These are phyloP conservation scores for Diarsia brunnea DNA, from an alignment of 2,888 invertebrate species.

Conservation along the genomic window DNA sequence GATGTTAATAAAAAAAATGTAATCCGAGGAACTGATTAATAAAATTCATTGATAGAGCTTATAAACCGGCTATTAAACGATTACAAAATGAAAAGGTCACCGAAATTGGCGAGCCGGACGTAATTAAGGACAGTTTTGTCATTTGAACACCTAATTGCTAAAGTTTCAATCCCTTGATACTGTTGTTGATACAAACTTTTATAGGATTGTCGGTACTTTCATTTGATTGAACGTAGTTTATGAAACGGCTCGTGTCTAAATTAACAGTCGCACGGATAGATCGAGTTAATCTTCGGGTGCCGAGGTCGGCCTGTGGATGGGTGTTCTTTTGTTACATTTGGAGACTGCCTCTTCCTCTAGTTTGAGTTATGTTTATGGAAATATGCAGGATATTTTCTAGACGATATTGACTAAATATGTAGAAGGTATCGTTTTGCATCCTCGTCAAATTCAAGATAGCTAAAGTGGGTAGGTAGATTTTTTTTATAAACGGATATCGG, in stretches of 20 bases:
- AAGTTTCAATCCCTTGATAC: slow-evolving; percentile 28
- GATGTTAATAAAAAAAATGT: neutral
- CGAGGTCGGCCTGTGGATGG: too few species aligned
- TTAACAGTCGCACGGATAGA: neutral
- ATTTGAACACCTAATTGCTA: slow-evolving; percentile 28
- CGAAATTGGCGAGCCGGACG: neutral
- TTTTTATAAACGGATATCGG: too few species aligned
- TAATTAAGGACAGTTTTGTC: slow-evolving; percentile 8
- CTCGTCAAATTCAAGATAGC: too few species aligned
- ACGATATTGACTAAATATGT: too few species aligned
- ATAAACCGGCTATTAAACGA: slow-evolving; percentile 2
- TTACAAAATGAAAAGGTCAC: neutral
- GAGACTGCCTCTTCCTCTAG: neutral
- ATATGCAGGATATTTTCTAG: neutral
- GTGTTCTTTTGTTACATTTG: neutral
- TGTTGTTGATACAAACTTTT: slow-evolving; percentile 27
- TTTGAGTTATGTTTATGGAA: neutral
- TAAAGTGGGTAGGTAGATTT: too few species aligned
- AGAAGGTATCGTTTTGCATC: too few species aligned
- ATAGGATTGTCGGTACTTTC: neutral
- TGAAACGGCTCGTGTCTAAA: neutral
- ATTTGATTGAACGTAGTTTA: neutral
- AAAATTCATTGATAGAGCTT: neutral
- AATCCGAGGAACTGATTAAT: neutral
- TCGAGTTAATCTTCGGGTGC: neutral